phyloP scores from a whole-genome alignment of 2,888 invertebrate species.

The Ectemnius cavifrons region DNA sequence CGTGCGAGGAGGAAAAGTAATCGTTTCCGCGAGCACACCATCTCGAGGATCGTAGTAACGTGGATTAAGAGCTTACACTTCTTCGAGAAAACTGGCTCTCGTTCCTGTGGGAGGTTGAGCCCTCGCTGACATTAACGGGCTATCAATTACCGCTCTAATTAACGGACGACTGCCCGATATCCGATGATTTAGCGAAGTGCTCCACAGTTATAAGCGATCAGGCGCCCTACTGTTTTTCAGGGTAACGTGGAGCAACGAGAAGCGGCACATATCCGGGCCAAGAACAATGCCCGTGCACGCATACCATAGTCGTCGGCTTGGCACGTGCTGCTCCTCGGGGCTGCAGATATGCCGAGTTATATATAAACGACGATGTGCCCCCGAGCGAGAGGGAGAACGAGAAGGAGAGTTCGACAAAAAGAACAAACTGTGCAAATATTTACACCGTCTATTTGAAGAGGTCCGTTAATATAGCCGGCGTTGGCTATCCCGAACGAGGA shows the following conservation, averaged over 20 bases:
- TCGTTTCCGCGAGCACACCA: neutral
- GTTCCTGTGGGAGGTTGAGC: neutral
- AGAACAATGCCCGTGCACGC: constrained; percentile 44
- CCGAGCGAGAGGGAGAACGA: neutral
- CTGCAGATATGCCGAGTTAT: constrained; percentile 39
- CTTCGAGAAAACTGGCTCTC: neutral
- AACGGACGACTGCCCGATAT: neutral
- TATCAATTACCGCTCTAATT: constrained; percentile 36
- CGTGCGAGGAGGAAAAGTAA: neutral
- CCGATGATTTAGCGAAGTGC: too few species aligned
- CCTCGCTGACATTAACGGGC: neutral
- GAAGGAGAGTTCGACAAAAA: constrained; percentile 25
- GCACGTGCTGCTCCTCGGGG: constrained; percentile 43
- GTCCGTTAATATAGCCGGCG: constrained; percentile 16
- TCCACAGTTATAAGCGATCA: too few species aligned
- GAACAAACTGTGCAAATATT: constrained; percentile 58
- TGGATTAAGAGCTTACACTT: constrained; percentile 1
- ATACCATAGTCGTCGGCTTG: constrained; percentile 39
- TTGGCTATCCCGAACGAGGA: too few species aligned
- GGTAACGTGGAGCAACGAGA: constrained; percentile 5
- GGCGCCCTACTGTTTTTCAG: too few species aligned
- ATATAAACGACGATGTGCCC: constrained; percentile 41
- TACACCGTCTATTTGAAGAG: constrained; percentile 57
- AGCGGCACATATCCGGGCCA: constrained; percentile 30
- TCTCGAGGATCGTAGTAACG: neutral